Evolutionary conservation across 2,797 vertebrate genomes (phyloP).

Genomic region (Gila robusta): DNA sequence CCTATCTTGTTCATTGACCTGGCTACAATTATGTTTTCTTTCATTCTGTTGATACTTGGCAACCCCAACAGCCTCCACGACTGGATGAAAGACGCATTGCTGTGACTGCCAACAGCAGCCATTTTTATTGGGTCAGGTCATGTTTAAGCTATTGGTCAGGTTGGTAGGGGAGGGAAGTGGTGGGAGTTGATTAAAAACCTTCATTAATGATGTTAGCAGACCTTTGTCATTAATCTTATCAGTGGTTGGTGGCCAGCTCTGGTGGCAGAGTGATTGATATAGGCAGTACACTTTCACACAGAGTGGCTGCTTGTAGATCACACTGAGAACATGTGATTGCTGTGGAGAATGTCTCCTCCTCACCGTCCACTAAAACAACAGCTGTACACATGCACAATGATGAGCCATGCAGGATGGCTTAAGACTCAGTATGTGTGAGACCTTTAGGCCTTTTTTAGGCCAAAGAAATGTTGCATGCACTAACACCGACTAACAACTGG

Average conservation of each 20-base stretch:
- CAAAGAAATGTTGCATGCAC: neutral
- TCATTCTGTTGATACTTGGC: conserved; percentile 57
- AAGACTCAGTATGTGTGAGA: neutral
- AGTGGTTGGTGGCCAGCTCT: conserved; percentile 73
- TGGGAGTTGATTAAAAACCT: conserved; percentile 57
- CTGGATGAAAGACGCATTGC: conserved; percentile 42
- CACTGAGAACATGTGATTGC: conserved; percentile 81
- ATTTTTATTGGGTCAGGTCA: conserved; percentile 25
- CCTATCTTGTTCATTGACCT: conserved; percentile 65
- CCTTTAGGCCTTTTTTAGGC: neutral
- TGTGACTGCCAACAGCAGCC: conserved; percentile 27
- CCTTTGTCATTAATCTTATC: conserved; percentile 77
- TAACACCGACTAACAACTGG: no score
- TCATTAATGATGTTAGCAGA: conserved; percentile 77
- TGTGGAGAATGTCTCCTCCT: conserved; percentile 57
- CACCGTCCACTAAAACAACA: conserved; percentile 28
- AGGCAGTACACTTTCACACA: conserved; percentile 66
- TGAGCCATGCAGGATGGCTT: neutral
- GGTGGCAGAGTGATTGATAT: conserved; percentile 77
- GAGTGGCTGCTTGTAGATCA: conserved; percentile 73
- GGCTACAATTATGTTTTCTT: conserved; percentile 45
- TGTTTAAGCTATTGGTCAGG: conserved; percentile 48
- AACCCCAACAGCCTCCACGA: conserved; percentile 36
- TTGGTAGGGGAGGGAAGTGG: conserved; percentile 37
- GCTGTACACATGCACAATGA: neutral